A percentile compares a stretch with the other conserved stretches of the same genome.
These are phyloP conservation scores for Shinisaurus crocodilurus DNA, from an alignment of 2,113 vertebrate genomes.

Conservation along the genomic window DNA sequence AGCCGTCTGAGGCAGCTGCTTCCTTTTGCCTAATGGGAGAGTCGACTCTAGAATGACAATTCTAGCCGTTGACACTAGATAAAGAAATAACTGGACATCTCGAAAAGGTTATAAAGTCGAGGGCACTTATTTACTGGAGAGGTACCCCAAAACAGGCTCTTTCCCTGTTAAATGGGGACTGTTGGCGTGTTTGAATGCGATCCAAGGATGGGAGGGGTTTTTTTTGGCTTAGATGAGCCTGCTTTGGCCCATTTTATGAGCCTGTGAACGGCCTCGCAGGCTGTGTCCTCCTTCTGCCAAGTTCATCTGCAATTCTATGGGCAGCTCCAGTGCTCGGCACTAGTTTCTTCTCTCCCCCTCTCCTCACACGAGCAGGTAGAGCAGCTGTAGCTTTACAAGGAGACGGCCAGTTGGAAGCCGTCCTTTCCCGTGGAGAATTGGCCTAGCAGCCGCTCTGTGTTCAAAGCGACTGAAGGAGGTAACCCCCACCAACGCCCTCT, in stretches of 20 bases:
- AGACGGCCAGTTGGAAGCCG: slow-evolving; percentile 31
- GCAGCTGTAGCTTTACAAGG: slow-evolving; percentile 39
- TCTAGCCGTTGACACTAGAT: too few relatives aligned
- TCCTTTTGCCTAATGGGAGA: not conserved
- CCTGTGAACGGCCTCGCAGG: not conserved
- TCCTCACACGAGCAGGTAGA: slow-evolving; percentile 33
- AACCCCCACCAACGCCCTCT: too few relatives aligned
- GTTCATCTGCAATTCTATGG: rapidly evolving
- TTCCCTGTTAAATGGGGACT: too few relatives aligned
- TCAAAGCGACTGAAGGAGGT: slow-evolving; percentile 35
- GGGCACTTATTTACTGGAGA: not conserved
- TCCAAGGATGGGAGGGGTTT: not conserved
- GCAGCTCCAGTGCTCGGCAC: not conserved
- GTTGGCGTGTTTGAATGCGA: not conserved
- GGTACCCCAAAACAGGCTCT: not conserved
- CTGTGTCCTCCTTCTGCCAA: not conserved
- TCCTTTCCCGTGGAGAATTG: not conserved
- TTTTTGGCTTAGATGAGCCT: too few relatives aligned
- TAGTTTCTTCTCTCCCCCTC: rapidly evolving
- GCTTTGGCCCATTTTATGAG: rapidly evolving
- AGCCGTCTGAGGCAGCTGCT: too few relatives aligned
- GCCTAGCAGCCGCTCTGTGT: slow-evolving; percentile 16
- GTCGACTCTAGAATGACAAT: not conserved
- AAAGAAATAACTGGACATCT: not conserved
- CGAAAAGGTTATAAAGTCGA: not conserved